Evolutionary conservation across 1,140 invertebrate genomes (phyloP).

Genomic region (Agrilus planipennis): DNA sequence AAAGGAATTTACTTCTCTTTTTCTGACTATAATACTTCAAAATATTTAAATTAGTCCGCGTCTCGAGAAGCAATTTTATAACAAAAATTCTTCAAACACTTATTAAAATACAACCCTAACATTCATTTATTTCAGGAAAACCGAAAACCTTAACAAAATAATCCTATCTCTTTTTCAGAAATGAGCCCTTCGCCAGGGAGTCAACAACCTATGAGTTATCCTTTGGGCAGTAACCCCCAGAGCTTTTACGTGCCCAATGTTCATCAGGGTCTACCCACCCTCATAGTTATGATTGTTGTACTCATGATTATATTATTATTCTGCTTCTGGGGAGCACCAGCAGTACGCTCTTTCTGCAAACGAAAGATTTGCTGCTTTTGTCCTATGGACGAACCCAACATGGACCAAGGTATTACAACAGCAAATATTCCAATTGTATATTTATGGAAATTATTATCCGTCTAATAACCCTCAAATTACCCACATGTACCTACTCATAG

Average conservation of each 20-base stretch:
- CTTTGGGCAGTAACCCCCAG: not conserved
- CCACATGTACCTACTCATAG: too few species aligned
- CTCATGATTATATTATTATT: conserved; percentile 41
- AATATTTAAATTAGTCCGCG: too few species aligned
- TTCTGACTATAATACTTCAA: too few species aligned
- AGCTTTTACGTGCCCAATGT: conserved; percentile 1
- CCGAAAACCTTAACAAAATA: too few species aligned
- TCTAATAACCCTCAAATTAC: too few species aligned
- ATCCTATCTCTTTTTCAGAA: not conserved
- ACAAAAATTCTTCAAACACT: too few species aligned
- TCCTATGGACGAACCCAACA: conserved; percentile 21
- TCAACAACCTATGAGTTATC: not conserved
- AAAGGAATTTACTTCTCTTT: too few species aligned
- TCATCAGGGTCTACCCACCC: conserved; percentile 33
- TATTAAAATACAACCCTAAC: too few species aligned
- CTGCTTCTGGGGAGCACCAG: conserved; percentile 43
- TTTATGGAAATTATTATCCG: too few species aligned
- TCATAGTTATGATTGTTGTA: conserved; percentile 42
- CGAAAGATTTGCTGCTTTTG: conserved; percentile 26
- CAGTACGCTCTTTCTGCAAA: conserved; percentile 35
- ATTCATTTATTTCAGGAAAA: too few species aligned
- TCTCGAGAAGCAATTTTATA: too few species aligned
- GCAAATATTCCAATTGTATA: too few species aligned
- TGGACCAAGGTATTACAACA: conserved; percentile 4
- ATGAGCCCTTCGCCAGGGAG: not conserved